Evolutionary conservation across 2,797 vertebrate genomes (phyloP), one percentile per base, ranked within the genome.

Genomic region (Gephyroberyx darwinii): DNA sequence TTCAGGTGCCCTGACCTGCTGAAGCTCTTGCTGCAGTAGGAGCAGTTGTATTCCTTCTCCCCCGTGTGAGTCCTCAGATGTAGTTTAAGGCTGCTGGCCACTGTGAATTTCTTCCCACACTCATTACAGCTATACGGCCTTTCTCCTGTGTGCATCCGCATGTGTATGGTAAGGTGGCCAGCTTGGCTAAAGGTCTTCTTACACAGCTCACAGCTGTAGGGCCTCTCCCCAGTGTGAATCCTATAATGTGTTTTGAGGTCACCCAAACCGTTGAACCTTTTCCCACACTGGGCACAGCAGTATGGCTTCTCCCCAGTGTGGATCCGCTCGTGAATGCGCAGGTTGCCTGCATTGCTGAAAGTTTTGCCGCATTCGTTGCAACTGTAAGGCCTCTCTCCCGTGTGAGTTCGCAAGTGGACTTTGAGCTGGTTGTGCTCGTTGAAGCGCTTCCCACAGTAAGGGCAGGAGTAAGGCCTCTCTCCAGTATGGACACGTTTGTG

Each of bases 401-500:
- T 94, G 88, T 95, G 94, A 6, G 92, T 94, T 48, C 93, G 86
- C 59, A 93, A 5, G 74, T 95, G 94, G 35, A 93, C 92, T 69
- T 93, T 94, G 22, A 94, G 92, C 76, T 92, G 93, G 83, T 92
- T 93, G 87, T 89, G 91, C 59, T 93, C 92, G 0, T 87, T 93
- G 73, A 95, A 95, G n/a, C 92, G 75, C 31, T 93, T 93, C 2
- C 75, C 83, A 0, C 94, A 95, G 81, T 89, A 78, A 0, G 85
- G 64, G 79, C 94, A 95, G 51, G 80, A 71, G 22, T 95, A 96
- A 0, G 95, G 95, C 35, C 93, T 94, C 81, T 96, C 95, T 1
- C 95, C 95, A 0, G 94, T 95, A 88, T 96, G 95, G 65, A 91
- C 77, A 7, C 95, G 91, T 31, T 93, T 94, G 85, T 96, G 95